phyloP scores from a whole-genome alignment of 2,797 vertebrate genomes.

The Garrulus glandarius region DNA sequence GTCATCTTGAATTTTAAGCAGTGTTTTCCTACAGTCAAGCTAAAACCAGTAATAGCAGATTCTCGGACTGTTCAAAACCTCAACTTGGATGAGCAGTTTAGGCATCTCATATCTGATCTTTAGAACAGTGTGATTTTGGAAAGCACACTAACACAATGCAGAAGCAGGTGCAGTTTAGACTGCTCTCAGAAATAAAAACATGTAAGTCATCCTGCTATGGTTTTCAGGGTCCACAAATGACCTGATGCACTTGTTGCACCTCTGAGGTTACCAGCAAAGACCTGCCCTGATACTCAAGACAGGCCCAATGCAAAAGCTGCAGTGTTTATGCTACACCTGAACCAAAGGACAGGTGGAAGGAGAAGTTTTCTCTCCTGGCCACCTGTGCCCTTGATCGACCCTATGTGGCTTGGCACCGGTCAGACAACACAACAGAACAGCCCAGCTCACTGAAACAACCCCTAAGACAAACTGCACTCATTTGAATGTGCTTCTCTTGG shows the following conservation, averaged over 20 bases:
- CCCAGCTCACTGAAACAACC: background rate
- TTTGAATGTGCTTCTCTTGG: background rate
- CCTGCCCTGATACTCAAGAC: background rate
- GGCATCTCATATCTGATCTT: background rate
- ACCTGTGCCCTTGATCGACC: fast-evolving
- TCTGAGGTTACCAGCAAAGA: background rate
- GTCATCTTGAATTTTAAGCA: background rate
- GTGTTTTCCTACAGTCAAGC: background rate
- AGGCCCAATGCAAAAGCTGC: background rate
- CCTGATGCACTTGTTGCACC: background rate
- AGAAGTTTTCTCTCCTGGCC: background rate
- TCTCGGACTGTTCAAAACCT: background rate
- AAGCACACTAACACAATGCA: background rate
- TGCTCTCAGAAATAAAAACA: background rate
- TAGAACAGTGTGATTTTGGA: background rate
- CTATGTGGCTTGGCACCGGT: fast-evolving
- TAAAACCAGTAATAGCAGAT: background rate
- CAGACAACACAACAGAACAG: background rate
- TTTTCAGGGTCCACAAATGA: background rate
- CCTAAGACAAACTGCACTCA: background rate
- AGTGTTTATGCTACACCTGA: background rate
- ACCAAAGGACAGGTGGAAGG: background rate
- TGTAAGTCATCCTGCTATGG: background rate
- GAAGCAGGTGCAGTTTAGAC: background rate
- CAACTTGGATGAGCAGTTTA: background rate